phyloP scores from a whole-genome alignment of 2,888 invertebrate genomes.

The Plemyria rubiginata region DNA sequence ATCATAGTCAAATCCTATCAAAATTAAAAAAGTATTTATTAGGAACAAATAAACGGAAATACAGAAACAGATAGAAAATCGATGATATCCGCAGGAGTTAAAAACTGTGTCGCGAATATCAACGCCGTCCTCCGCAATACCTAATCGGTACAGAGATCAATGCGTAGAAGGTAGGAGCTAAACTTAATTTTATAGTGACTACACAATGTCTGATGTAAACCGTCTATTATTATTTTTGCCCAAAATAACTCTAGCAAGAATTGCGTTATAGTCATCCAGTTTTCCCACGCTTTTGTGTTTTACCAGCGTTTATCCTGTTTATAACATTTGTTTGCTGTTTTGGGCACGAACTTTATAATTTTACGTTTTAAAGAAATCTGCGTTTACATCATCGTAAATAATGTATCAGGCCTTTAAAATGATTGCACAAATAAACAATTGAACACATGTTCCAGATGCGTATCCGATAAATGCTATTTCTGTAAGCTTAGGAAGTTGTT shows the following conservation, averaged over 20 bases:
- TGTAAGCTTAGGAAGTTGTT: slow-evolving; percentile 40
- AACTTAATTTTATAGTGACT: too few species aligned
- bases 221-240: slow-evolving; percentile 11
- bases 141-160: too few species aligned
- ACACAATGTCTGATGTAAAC: slow-evolving; percentile 21
- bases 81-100: too few species aligned
- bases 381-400: slow-evolving; percentile 23
- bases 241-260: slow-evolving; percentile 44
- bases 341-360: slow-evolving; percentile 24
- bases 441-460: slow-evolving; percentile 38
- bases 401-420: slow-evolving; percentile 31
- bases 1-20: too few species aligned
- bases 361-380: slow-evolving; percentile 24
- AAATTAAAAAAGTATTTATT: too few species aligned
- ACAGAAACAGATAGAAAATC: too few species aligned
- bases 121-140: too few species aligned
- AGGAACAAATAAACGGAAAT: too few species aligned
- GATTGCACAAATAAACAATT: slow-evolving; percentile 36
- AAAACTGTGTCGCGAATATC: too few species aligned
- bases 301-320: slow-evolving; percentile 42
- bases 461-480: slow-evolving; percentile 44
- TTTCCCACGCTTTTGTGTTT: slow-evolving; percentile 45
- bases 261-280: slow-evolving; percentile 30
- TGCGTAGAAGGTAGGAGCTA: too few species aligned
- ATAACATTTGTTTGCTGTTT: slow-evolving; percentile 33